These are phyloP conservation scores for Itoplectis maculator DNA, from an alignment of 2,888 invertebrate genomes.

Conservation along the genomic window DNA sequence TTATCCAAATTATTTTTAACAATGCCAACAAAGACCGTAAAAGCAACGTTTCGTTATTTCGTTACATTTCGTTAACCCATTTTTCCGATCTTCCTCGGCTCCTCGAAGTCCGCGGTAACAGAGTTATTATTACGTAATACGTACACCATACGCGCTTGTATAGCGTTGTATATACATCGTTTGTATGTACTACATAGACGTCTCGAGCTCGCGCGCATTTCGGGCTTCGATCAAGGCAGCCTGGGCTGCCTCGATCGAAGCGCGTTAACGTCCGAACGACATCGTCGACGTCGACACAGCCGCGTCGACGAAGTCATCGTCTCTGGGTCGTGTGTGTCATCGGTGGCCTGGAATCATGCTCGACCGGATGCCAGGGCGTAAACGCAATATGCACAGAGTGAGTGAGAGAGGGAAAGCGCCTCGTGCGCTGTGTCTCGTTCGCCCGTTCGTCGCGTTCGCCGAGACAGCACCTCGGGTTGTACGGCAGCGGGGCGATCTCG, in stretches of 20 bases:
- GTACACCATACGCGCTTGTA: not conserved
- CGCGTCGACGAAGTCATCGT: slow-evolving; percentile 52
- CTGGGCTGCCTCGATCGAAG: slow-evolving; percentile 38
- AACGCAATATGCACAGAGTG: slow-evolving; percentile 50
- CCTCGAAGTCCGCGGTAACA: not conserved
- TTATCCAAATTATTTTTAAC: no score
- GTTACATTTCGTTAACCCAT: no score
- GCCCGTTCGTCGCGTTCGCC: not conserved
- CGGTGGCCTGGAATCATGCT: slow-evolving; percentile 64
- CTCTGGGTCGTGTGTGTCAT: slow-evolving; percentile 62
- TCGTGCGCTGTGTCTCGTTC: not conserved
- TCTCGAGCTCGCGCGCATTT: not conserved
- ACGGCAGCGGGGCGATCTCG: not conserved
- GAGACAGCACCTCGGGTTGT: no score
- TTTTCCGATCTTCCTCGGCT: not conserved
- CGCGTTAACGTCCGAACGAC: slow-evolving; percentile 61
- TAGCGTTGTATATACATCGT: not conserved
- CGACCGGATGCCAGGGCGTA: slow-evolving; percentile 54
- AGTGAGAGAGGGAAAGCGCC: slow-evolving; percentile 8
- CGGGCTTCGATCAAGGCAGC: slow-evolving; percentile 39
- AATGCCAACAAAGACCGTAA: no score
- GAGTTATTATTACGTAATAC: not conserved
- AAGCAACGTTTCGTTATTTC: no score
- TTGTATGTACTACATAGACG: not conserved
- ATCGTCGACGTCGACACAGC: slow-evolving; percentile 46